Percentiles rank a stretch among this genome's conserved stretches.
Conservation (phyloP, 2,888 invertebrate genomes). For the Osedax fenrisi region DNA sequence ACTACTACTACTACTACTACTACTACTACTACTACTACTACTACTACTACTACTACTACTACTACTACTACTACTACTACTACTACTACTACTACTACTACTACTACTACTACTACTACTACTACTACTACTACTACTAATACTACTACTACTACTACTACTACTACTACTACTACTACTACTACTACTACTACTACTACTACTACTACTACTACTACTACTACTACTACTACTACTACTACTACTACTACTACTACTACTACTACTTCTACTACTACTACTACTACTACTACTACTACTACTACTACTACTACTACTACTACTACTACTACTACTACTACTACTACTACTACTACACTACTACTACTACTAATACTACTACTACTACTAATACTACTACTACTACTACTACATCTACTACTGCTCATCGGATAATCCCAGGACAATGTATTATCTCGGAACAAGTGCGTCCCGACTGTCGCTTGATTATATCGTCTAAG, state of each 20-base stretch:
- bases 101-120: background rate
- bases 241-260: conserved; percentile 34
- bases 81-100: background rate
- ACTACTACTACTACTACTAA: background rate
- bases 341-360: conserved; percentile 30
- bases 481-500: too few relatives aligned
- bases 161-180: conserved; percentile 29
- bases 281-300: conserved; percentile 30
- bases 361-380: too few relatives aligned
- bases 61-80: background rate
- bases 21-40: conserved; percentile 28
- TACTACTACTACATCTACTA: too few relatives aligned
- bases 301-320: conserved; percentile 29
- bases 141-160: too few relatives aligned
- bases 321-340: conserved; percentile 32
- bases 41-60: conserved; percentile 4
- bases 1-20: conserved; percentile 30
- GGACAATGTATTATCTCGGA: too few relatives aligned
- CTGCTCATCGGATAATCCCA: too few relatives aligned
- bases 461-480: too few relatives aligned
- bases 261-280: conserved; percentile 33
- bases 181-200: conserved; percentile 31
- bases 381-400: too few relatives aligned
- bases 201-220: conserved; percentile 32
- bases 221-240: conserved; percentile 33